Conservation (phyloP, 2,113 vertebrate genomes). For the Serinus canaria region DNA sequence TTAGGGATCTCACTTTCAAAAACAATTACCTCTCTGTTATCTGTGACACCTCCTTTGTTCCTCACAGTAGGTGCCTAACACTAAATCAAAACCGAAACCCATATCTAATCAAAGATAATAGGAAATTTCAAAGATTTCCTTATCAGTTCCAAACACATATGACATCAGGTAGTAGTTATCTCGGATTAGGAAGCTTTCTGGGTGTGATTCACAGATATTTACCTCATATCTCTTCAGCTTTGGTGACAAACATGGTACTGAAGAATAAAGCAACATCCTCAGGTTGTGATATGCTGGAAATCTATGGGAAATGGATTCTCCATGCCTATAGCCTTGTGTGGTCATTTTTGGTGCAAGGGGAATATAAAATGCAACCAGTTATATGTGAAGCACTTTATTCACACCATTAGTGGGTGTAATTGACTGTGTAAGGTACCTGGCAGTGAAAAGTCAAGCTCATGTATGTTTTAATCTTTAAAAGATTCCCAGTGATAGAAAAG, state of each 20-base stretch:
- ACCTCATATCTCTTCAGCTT: not conserved
- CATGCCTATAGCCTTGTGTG: not conserved
- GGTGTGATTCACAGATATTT: not conserved
- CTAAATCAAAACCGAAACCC: conserved; percentile 39
- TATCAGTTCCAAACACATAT: conserved; percentile 41
- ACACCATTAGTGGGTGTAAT: not conserved
- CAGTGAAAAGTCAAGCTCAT: conserved; percentile 17
- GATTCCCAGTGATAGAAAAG: conserved; percentile 1
- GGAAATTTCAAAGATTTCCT: conserved; percentile 28
- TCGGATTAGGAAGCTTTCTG: conserved; percentile 50
- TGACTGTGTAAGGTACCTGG: not conserved
- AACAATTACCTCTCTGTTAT: conserved; percentile 44
- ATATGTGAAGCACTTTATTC: not conserved
- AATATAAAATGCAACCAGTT: not conserved
- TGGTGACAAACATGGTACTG: conserved; percentile 8
- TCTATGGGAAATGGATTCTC: conserved; percentile 11
- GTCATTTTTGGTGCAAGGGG: not conserved
- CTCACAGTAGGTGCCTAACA: conserved; percentile 40
- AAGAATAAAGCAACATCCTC: conserved; percentile 1
- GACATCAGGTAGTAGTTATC: conserved; percentile 13
- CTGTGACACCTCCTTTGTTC: conserved; percentile 29
- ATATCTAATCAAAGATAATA: conserved; percentile 49
- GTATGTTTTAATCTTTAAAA: conserved; percentile 15
- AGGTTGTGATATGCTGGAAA: not conserved
- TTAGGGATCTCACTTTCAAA: conserved; percentile 36